Evolutionary conservation across 2,113 vertebrate genomes (phyloP), one percentile per base, ranked within the genome.

Genomic region (Ailurus styani): DNA sequence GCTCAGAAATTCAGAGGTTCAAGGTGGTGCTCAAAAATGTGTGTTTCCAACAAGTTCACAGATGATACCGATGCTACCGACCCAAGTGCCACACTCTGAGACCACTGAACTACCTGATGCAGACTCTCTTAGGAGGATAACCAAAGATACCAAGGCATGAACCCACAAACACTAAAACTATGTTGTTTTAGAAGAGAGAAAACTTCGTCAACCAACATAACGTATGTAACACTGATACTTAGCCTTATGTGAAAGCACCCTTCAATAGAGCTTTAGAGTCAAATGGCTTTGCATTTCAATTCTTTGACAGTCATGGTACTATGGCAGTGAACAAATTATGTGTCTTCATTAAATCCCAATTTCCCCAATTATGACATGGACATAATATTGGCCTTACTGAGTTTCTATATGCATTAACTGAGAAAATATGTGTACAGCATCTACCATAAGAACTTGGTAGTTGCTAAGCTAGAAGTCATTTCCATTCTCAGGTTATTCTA

Each of bases 21-120:
- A n/a, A 23, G 7, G 10, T 27, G 7, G 15, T 6, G 2, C 18
- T 79, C 15, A 8, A 31, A 54, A 31, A 47, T 54, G 3, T 29
- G 21, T 8, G 17, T 66, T 84, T 66, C 37, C 84, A 50, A 86
- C 23, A 60, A 37, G 27, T 1, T 25, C 64, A 42, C 2, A 9
- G 42, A 23, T 45, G 8, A 7, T 64, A 5, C 7, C 42, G 7
- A 6, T 37, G 2, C 2, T 62, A 0, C n/a, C 14, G 1, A 21
- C 23, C 34, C n/a, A 68, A 25, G 13, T 0, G 6, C 6, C 21
- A 3, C 5, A 29, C 20, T 64, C 40, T 62, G 31, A 60, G 21
- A 81, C 6, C 7, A 7, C 11, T 29, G 3, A 70, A 7, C 0
- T 0, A 5, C 4, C 13, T 9, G 6, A 18, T 3, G 4, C 7